Evolutionary conservation across 2,797 vertebrate species (phyloP), one percentile per base, ranked within the genome.

Genomic region (Pseudocheirus occidentalis): DNA sequence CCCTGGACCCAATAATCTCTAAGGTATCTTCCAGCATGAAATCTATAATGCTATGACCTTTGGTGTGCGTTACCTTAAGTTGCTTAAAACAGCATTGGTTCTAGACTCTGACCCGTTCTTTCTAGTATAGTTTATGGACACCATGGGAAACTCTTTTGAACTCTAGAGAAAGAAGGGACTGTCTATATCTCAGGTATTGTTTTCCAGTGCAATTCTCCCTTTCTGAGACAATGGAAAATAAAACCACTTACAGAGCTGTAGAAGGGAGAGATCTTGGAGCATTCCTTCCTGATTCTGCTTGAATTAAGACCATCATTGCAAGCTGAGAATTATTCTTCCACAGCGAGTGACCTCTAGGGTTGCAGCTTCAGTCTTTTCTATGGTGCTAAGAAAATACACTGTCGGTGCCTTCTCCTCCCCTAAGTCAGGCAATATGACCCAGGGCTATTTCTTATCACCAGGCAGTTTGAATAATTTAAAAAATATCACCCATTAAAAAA

Each of bases 221-320:
- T 81, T 81, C 40, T 46, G 18, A 21, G 66, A 46, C 66, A 81
- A 81, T 46, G 40, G 40, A 81, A 81, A 24, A 81, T 81, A 46
- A 40, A 81, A 81, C 66, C 40, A 81, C 29, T 81, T 40, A 46
- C 18, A 94, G 87, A 50, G 92, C 0, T 62, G 62, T 58, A 52
- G 50, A 59, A 58, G 10, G 40, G 92, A 46, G 31, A 92, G 95
- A 95, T 53, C 27, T 40, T 62, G 28, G 46, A 46, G 66, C 66
- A 92, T 93, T 95, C 54, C 46, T 55, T 90, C 92, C 55, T 55
- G 92, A 92, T 87, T 96, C 73, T 31, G 9, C 46, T 90, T 93
- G 81, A 95, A 93, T 96, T 97, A 87, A 91, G 46, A 89, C n/a
- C n/a, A 81, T 90, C 50, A 62, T 28, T 92, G 94, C 34, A 62